phyloP scores from a whole-genome alignment of 1,140 invertebrate genomes.

The Drosophila triauraria region DNA sequence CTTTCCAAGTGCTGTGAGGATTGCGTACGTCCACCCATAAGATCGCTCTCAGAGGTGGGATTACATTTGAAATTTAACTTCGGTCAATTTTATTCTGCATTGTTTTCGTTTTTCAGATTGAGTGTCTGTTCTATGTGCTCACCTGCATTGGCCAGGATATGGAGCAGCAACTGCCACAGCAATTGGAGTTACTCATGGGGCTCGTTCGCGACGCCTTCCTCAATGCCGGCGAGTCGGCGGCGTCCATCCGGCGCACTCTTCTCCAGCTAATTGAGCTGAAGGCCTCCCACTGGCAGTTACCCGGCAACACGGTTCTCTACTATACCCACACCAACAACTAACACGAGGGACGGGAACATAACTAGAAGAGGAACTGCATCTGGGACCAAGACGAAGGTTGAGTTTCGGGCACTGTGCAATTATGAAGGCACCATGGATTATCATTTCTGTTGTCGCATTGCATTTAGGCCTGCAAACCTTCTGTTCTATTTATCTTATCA shows the following conservation, averaged over 20 bases:
- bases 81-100: background rate
- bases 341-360: background rate
- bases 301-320: constrained; percentile 94
- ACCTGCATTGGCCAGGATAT: constrained; percentile 94
- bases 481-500: constrained; percentile 67
- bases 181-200: constrained; percentile 91
- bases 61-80: background rate
- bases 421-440: constrained; percentile 52
- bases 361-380: background rate
- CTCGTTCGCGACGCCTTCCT: constrained; percentile 94
- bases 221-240: constrained; percentile 88
- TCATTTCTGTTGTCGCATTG: constrained; percentile 69
- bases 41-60: constrained; percentile 90
- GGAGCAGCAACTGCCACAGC: constrained; percentile 91
- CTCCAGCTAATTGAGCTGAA: constrained; percentile 95
- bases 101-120: constrained; percentile 87
- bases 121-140: constrained; percentile 94
- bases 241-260: constrained; percentile 91
- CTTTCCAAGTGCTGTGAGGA: constrained; percentile 94
- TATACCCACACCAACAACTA: constrained; percentile 90
- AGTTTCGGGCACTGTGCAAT: constrained; percentile 53
- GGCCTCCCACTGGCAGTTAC: constrained; percentile 94
- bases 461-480: constrained; percentile 74
- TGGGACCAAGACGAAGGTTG: constrained; percentile 21
- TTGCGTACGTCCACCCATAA: constrained; percentile 91